Evolutionary conservation across 1,140 invertebrate genomes (phyloP).

Genomic region (Rhopalosiphum maidis): DNA sequence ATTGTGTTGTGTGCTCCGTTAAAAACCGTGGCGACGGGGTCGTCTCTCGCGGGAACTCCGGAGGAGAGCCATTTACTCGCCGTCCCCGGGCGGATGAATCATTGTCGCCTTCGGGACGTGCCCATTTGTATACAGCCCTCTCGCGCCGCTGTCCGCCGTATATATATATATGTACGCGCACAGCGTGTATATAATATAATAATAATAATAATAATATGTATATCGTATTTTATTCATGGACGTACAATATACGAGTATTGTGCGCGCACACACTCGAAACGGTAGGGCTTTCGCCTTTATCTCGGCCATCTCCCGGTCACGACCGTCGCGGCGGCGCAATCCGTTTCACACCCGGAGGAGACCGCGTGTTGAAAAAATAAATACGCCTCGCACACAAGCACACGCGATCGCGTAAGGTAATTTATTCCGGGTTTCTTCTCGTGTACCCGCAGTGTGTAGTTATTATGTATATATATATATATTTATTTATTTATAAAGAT

Average conservation of each 20-base stretch:
- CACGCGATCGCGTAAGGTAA: background rate
- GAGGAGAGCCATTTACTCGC: constrained; percentile 1
- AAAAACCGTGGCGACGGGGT: background rate
- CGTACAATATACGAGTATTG: background rate
- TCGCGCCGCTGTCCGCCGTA: background rate
- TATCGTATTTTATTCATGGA: constrained; percentile 20
- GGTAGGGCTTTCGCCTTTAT: constrained; percentile 47
- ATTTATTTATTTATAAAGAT: constrained; percentile 25
- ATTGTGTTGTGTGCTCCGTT: background rate
- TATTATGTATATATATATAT: no score
- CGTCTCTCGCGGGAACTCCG: constrained; percentile 51
- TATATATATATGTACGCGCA: no score
- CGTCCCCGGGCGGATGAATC: constrained; percentile 43
- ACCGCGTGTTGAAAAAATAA: constrained; percentile 16
- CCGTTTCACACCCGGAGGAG: constrained; percentile 44
- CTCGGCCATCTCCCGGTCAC: constrained; percentile 50
- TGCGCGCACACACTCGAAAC: background rate
- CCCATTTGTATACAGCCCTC: constrained; percentile 38
- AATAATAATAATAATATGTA: background rate
- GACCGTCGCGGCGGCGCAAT: constrained; percentile 42
- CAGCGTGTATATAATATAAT: no score
- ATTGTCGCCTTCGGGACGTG: constrained; percentile 51
- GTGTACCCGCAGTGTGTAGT: no score
- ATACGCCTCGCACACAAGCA: background rate
- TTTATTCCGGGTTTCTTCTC: constrained; percentile 39